A percentile compares a stretch with the other conserved stretches of the same genome.
These are phyloP conservation scores for Tauraco erythrolophus DNA, from an alignment of 2,113 vertebrate species.

Conservation along the genomic window DNA sequence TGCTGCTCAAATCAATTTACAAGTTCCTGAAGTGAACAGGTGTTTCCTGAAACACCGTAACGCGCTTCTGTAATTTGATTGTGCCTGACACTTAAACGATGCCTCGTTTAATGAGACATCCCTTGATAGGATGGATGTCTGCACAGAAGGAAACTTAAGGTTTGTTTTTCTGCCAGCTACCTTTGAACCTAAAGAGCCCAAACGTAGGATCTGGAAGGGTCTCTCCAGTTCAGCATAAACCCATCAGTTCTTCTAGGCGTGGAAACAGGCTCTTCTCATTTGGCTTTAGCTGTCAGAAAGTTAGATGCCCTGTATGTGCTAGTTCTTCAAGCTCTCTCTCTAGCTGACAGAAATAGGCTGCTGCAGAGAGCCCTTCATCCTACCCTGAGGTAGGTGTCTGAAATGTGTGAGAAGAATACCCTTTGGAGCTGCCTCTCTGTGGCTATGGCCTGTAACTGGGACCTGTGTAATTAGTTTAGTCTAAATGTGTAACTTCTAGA, in stretches of 20 bases:
- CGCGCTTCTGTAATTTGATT: neutral
- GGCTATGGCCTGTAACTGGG: neutral
- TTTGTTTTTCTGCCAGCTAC: neutral
- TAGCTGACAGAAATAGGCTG: neutral
- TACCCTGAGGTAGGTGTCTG: fast-evolving
- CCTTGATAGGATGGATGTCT: neutral
- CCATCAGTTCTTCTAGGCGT: neutral
- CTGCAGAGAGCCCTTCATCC: neutral
- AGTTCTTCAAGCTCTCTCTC: neutral
- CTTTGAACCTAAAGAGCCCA: neutral
- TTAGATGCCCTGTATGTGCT: neutral
- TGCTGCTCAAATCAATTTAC: neutral
- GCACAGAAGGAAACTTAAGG: neutral
- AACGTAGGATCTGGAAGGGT: neutral
- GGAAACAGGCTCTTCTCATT: neutral
- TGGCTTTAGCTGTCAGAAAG: neutral
- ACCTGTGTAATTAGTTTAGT: neutral
- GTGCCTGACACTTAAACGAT: neutral
- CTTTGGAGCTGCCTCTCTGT: neutral
- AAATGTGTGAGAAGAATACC: neutral
- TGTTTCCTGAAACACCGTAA: neutral
- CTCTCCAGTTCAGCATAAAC: neutral
- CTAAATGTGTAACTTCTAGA: neutral
- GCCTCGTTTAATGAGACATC: neutral
- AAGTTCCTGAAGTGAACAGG: neutral